Base-by-base conservation (phyloP, 2,113 vertebrate species). In the Zonotrichia leucophrys region DNA sequence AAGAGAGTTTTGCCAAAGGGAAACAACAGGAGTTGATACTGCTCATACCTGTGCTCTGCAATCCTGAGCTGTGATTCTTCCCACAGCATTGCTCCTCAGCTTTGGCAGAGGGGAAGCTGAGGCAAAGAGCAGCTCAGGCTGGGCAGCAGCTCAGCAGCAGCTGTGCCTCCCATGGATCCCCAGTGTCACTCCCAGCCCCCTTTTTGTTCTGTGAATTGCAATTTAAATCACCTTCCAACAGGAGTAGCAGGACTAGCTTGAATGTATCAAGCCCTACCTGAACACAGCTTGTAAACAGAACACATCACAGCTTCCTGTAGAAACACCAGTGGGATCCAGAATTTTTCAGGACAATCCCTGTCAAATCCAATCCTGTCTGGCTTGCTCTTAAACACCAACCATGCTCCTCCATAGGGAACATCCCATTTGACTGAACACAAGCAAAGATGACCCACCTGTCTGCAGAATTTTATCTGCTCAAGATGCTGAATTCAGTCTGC, bases 51-150 rank as follows among this genome's bases (percentile, higher is more conserved):
- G 52, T 56, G 53, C 62, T 91, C 33, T 30, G 75, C 64, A 72
- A 21, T 28, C 27, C 62, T 0, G 1, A 41, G 59, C 63, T 49
- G 25, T 11, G 64, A 62, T 31, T 41, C 22, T 46, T 44, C 63
- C 55, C 46, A 47, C 63, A 83, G 68, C 47, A 35, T 4, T 47
- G 19, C 56, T 90, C 21, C 55, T 66, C 16, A 18, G 44, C 49
- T 89, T n/a, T 28, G 53, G 84, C 64, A 82, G 64, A 91, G 35
- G 74, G 76, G 74, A 95, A 89, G 60, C 60, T 82, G 81, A 96
- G 70, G 95, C 74, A 87, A 53, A 25, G 62, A 81, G 67, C 35
- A 19, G 46, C 58, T 50, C 49, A 31, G 62, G 62, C 63, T 76
- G 42, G 59, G 28, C 41, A 84, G 69, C 49, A 74, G 69, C 7